Evolutionary conservation across 2,797 vertebrate genomes (phyloP).

Genomic region (Mus caroli): DNA sequence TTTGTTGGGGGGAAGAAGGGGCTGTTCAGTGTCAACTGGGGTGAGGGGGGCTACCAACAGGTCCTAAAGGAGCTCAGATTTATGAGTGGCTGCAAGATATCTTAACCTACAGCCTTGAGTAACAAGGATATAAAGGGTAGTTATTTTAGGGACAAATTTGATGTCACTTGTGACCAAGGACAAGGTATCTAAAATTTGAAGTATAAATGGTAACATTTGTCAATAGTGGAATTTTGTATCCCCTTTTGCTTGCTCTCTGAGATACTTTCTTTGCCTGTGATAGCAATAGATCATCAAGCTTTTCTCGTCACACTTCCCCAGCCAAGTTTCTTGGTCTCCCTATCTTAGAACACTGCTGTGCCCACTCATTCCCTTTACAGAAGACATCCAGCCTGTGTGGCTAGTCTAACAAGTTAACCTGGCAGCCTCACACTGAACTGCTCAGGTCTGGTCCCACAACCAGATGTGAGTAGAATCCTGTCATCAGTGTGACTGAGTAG

Average conservation of each 20-base stretch:
- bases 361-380: not conserved
- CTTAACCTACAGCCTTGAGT: conserved; percentile 88
- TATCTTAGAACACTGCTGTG: not conserved
- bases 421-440: not conserved
- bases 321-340: conserved; percentile 27
- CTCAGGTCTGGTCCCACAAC: not conserved
- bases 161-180: conserved; percentile 88
- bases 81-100: conserved; percentile 83
- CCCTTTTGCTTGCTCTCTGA: conserved; percentile 78
- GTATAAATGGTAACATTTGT: conserved; percentile 88
- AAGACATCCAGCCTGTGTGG: not conserved
- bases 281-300: conserved; percentile 59
- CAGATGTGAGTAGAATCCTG: not conserved
- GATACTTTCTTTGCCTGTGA: conserved; percentile 76
- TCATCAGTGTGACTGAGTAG: not conserved
- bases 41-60: conserved; percentile 28
- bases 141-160: conserved; percentile 88
- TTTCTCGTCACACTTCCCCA: conserved; percentile 26
- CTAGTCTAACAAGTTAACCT: too few species aligned
- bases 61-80: conserved; percentile 87
- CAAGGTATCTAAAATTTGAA: conserved; percentile 87
- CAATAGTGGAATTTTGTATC: conserved; percentile 78
- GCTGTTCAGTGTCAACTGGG: conserved; percentile 67
- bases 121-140: conserved; percentile 86
- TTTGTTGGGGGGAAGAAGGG: conserved; percentile 74